phyloP scores from a whole-genome alignment of 2,797 vertebrate genomes.

The Pangasius mekongensis region DNA sequence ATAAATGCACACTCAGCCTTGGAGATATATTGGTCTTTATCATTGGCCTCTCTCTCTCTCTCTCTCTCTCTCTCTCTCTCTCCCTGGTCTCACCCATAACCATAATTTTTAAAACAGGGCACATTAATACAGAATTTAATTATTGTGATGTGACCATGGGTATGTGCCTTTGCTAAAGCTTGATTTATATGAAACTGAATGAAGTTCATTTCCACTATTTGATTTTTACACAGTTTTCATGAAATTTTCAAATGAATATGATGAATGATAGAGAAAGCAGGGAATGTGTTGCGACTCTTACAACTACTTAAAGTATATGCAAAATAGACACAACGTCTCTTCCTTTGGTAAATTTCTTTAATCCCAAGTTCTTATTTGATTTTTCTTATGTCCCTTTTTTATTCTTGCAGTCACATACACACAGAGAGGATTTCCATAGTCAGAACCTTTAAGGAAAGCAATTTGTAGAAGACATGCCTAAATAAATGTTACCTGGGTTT shows the following conservation, averaged over 20 bases:
- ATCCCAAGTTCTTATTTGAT: not conserved
- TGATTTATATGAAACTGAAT: not conserved
- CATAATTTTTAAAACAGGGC: not conserved
- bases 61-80: conserved; percentile 1
- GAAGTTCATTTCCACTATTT: not conserved
- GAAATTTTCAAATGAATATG: too few relatives aligned
- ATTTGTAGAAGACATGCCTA: not conserved
- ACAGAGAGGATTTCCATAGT: not conserved
- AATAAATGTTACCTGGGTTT: not conserved
- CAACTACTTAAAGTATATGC: not conserved
- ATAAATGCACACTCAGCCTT: conserved; percentile 1
- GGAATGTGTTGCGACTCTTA: not conserved
- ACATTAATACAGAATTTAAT: not conserved
- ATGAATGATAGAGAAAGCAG: not conserved
- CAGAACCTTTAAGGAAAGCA: not conserved
- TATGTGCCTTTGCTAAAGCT: not conserved
- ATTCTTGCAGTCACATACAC: not conserved
- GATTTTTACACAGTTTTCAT: too few relatives aligned
- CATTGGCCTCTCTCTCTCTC: not conserved
- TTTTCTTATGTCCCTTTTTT: not conserved
- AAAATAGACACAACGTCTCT: not conserved
- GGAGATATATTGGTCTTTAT: not conserved
- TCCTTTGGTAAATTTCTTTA: not conserved
- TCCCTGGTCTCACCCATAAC: not conserved
- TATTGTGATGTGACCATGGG: not conserved